phyloP scores from a whole-genome alignment of 2,113 vertebrate species.

The Talpa occidentalis region DNA sequence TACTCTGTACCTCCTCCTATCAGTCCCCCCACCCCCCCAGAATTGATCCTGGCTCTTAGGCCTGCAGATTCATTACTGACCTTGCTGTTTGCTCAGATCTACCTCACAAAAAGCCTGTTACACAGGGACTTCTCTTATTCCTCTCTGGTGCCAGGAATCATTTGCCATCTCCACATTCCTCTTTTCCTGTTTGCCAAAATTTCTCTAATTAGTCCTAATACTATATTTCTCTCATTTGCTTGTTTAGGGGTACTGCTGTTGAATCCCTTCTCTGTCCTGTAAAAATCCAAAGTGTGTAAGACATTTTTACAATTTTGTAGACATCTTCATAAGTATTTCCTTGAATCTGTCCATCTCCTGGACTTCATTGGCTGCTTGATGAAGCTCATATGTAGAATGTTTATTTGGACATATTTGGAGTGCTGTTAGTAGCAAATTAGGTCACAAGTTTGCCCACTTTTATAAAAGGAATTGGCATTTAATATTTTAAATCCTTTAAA shows the following conservation, averaged over 20 bases:
- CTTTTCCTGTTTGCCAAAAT: background rate
- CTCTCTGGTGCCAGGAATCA: background rate
- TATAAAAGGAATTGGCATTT: background rate
- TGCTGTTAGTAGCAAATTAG: slow-evolving; percentile 1
- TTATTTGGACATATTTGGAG: background rate
- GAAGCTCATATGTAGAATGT: background rate
- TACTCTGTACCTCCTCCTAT: background rate
- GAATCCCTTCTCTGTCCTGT: background rate
- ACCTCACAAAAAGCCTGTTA: background rate
- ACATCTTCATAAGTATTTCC: background rate
- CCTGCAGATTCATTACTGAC: background rate
- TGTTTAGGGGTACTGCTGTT: background rate
- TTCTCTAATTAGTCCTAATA: background rate
- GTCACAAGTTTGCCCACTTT: background rate
- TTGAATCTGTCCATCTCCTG: background rate
- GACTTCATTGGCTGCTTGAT: background rate
- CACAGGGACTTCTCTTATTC: background rate
- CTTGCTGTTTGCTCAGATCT: background rate
- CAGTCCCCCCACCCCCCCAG: too few species aligned
- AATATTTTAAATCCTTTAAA: background rate
- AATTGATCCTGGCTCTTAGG: background rate
- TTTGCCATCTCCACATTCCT: background rate
- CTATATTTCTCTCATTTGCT: background rate
- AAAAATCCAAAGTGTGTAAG: background rate
- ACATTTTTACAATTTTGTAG: background rate